phyloP scores from a whole-genome alignment of 1,140 invertebrate genomes.

The Neuroterus valhalla region DNA sequence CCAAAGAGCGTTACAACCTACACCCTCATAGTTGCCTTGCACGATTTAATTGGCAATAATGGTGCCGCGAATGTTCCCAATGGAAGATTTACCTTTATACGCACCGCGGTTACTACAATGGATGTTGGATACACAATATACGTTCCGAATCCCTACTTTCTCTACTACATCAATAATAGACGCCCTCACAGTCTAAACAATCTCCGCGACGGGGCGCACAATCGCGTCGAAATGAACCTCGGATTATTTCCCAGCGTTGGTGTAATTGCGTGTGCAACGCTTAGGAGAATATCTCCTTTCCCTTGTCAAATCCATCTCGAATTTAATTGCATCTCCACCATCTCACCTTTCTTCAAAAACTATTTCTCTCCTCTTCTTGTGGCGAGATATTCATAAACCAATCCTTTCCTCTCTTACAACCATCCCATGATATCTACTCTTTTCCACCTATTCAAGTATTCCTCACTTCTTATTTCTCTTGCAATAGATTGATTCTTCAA shows the following conservation, averaged over 20 bases:
- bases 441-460: too few relatives aligned
- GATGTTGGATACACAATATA: conserved; percentile 28
- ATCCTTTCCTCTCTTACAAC: too few relatives aligned
- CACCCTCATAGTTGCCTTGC: background rate
- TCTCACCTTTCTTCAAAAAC: background rate
- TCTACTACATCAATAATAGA: conserved; percentile 49
- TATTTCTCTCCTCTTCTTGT: background rate
- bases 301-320: conserved; percentile 19
- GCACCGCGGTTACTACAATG: conserved; percentile 35
- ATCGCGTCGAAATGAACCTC: conserved; percentile 50
- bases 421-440: too few relatives aligned
- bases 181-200: conserved; percentile 42
- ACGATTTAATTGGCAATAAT: conserved; percentile 50
- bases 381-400: too few relatives aligned
- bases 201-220: conserved; percentile 41
- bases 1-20: too few relatives aligned
- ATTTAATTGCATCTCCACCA: background rate
- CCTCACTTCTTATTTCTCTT: too few relatives aligned
- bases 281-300: conserved; percentile 16
- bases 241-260: conserved; percentile 43
- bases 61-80: conserved; percentile 30
- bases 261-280: conserved; percentile 15
- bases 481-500: too few relatives aligned
- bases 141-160: conserved; percentile 42
- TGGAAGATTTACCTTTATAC: conserved; percentile 43